Conservation (phyloP, 2,113 vertebrate species). For the Ellobius talpinus region DNA sequence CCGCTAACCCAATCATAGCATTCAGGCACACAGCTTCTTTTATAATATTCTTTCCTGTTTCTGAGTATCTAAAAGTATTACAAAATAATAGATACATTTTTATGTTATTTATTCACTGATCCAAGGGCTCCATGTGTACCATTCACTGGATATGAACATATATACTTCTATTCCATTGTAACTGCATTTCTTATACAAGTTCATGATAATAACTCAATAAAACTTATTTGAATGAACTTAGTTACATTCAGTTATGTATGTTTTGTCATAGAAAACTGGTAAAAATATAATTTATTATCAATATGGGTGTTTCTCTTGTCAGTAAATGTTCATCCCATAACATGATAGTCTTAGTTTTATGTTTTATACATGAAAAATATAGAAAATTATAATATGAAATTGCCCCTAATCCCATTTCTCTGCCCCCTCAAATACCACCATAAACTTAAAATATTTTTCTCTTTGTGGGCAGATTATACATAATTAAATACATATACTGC, state of each 20-base stretch:
- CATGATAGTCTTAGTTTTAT: neutral
- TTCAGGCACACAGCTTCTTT: neutral
- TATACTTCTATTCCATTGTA: neutral
- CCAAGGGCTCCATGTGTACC: neutral
- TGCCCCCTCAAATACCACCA: neutral
- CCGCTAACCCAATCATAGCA: neutral
- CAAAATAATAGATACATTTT: neutral
- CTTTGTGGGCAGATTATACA: neutral
- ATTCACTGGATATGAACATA: neutral
- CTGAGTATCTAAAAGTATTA: neutral
- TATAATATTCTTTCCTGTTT: neutral
- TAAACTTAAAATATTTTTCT: neutral
- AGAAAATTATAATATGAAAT: neutral
- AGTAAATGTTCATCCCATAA: neutral
- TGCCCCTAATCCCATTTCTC: neutral
- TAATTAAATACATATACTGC: neutral
- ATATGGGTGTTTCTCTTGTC: neutral
- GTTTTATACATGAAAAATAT: neutral
- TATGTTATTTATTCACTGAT: neutral
- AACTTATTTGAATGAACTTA: slow-evolving; percentile 1
- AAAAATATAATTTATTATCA: neutral
- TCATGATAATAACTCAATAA: neutral
- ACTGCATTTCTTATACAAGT: neutral
- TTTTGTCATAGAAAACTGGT: slow-evolving; percentile 1
- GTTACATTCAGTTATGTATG: neutral